A percentile compares a stretch with the other conserved stretches of the same genome.
phyloP scores from a whole-genome alignment of 2,888 invertebrate genomes.

The Drosophila melanosoma region DNA sequence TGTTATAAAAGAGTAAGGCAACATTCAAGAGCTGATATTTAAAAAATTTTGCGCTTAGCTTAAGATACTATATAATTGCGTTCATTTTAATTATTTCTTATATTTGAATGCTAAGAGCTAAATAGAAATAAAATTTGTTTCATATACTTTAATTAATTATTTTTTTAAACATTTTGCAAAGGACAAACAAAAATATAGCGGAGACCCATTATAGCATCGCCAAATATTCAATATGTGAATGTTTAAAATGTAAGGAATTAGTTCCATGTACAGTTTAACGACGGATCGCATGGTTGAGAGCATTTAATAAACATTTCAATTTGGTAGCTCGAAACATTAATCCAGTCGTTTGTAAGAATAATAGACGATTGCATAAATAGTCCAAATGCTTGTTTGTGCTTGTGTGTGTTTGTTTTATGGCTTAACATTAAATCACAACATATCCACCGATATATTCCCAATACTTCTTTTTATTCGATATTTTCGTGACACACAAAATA shows the following conservation, averaged over 20 bases:
- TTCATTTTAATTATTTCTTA: not conserved
- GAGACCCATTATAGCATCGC: no score
- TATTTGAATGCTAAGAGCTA: not conserved
- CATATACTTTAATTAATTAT: no score
- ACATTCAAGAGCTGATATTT: not conserved
- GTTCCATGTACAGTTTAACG: not conserved
- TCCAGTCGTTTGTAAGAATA: not conserved
- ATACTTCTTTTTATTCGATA: not conserved
- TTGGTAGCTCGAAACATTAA: not conserved
- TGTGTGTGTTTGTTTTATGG: not conserved
- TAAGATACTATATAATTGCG: not conserved
- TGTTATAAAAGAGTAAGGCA: not conserved
- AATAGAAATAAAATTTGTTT: not conserved
- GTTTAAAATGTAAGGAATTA: not conserved
- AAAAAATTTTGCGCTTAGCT: not conserved
- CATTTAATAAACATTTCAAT: not conserved
- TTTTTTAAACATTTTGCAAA: not conserved
- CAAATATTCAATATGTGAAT: not conserved
- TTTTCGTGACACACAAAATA: slow-evolving; percentile 76
- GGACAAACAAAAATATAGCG: not conserved
- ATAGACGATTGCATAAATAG: not conserved
- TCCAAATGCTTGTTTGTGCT: not conserved
- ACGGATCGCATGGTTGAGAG: not conserved
- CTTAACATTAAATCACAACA: not conserved
- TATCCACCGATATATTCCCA: not conserved